Evolutionary conservation across 1,140 invertebrate genomes (phyloP).

Genomic region (Tyrophagus putrescentiae): DNA sequence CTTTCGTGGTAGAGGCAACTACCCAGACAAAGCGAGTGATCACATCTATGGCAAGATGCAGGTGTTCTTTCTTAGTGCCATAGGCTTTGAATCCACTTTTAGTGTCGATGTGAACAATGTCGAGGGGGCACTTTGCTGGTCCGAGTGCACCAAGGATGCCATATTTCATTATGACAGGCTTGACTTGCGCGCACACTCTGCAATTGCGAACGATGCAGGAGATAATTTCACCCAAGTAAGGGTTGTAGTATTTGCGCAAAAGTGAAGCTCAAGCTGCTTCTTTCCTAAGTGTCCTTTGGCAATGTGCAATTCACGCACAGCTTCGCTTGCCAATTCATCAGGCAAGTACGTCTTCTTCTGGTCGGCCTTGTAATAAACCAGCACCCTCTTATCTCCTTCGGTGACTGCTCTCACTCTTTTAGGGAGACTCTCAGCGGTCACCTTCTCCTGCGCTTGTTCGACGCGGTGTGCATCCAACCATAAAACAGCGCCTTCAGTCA

Average conservation of each 20-base stretch:
- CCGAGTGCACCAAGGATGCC: constrained; percentile 5
- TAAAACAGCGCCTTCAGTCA: background rate
- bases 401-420: background rate
- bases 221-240: background rate
- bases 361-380: no score
- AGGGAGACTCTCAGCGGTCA: background rate
- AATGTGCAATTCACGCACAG: constrained; percentile 15
- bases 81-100: constrained; percentile 18
- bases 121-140: constrained; percentile 18
- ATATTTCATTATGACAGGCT: background rate
- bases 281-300: constrained; percentile 21
- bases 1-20: background rate
- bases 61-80: constrained; percentile 19
- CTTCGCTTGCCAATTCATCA: background rate
- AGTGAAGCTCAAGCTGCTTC: background rate
- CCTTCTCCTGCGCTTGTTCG: background rate
- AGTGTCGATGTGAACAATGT: constrained; percentile 23
- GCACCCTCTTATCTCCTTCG: background rate
- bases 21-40: constrained; percentile 16
- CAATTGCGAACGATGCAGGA: background rate
- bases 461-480: no score
- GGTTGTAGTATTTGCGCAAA: constrained; percentile 4
- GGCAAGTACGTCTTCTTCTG: background rate
- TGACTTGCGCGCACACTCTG: constrained; percentile 6
- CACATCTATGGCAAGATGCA: constrained; percentile 19